A percentile compares a stretch with the other conserved stretches of the same genome.
These are phyloP conservation scores for Hydractinia echinata DNA, from an alignment of 30 jellyfish, hydroid and myxozoan species.

Conservation along the genomic window DNA sequence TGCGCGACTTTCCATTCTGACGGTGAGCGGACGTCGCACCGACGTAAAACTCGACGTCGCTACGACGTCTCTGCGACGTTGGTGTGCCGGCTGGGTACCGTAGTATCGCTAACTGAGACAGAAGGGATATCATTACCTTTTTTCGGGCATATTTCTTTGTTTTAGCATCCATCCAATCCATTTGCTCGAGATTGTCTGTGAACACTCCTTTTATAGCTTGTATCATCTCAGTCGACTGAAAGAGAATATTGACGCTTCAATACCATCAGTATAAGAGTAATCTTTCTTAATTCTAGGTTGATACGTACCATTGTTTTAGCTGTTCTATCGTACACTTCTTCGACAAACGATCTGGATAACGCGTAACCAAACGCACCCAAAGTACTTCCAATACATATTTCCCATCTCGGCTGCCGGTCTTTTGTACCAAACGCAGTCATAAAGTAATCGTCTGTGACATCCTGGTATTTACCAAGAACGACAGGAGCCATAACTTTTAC, in stretches of 20 bases:
- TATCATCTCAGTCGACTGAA: slow-evolving; percentile 73
- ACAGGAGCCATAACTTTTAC: slow-evolving; percentile 51
- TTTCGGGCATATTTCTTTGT: slow-evolving; percentile 56
- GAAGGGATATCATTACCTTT: slow-evolving; percentile 35
- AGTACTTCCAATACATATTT: slow-evolving; percentile 67
- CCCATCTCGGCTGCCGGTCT: slow-evolving; percentile 95
- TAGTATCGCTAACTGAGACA: no score
- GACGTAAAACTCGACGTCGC: no score
- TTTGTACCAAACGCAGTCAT: slow-evolving; percentile 58
- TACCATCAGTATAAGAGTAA: no score
- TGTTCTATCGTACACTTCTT: slow-evolving; percentile 52
- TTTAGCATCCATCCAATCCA: slow-evolving; percentile 89
- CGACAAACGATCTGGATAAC: slow-evolving; percentile 71
- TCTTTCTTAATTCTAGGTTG: background rate
- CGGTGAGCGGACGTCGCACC: no score
- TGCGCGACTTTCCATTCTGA: no score
- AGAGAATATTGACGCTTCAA: background rate
- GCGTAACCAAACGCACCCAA: slow-evolving; percentile 65
- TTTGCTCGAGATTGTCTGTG: slow-evolving; percentile 36
- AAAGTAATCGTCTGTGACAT: slow-evolving; percentile 57
- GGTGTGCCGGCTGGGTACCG: no score
- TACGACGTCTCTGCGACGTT: no score
- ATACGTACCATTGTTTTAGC: slow-evolving; percentile 70
- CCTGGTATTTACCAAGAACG: slow-evolving; percentile 71
- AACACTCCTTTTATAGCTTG: slow-evolving; percentile 62